Percentiles rank a stretch among this genome's conserved stretches.
These are phyloP conservation scores for Alfaro cultratus DNA, from an alignment of 2,797 vertebrate genomes.

Conservation along the genomic window DNA sequence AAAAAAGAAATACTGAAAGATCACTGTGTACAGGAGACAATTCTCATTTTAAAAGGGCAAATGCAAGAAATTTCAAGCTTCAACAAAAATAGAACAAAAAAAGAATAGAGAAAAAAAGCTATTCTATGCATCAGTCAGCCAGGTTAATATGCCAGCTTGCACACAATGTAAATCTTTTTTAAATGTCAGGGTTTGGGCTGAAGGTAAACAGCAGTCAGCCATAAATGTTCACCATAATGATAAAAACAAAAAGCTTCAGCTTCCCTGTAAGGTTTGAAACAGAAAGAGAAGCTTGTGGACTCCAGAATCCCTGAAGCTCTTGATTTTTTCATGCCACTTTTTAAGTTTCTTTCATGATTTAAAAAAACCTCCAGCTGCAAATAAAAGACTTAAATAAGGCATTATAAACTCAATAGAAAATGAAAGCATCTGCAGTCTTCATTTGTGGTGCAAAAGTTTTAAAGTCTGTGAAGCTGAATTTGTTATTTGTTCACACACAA, in stretches of 20 bases:
- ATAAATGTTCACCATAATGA: neutral
- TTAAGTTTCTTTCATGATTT: constrained; percentile 10
- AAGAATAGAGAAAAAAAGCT: constrained; percentile 39
- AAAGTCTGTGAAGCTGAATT: constrained; percentile 35
- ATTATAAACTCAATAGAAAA: constrained; percentile 38
- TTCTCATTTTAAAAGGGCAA: constrained; percentile 53
- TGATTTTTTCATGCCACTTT: constrained; percentile 17
- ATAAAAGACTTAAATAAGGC: constrained; percentile 44
- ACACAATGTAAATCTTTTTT: neutral
- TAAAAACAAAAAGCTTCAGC: neutral
- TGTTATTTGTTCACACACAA: constrained; percentile 74
- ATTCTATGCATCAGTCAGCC: constrained; percentile 48
- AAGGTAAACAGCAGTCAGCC: neutral
- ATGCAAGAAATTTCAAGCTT: constrained; percentile 21
- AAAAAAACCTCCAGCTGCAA: constrained; percentile 40
- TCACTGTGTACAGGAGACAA: constrained; percentile 63
- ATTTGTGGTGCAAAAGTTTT: constrained; percentile 57
- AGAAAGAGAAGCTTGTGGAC: neutral
- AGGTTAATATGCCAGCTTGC: constrained; percentile 36
- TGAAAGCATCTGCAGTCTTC: constrained; percentile 65
- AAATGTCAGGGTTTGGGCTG: neutral
- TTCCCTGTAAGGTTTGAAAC: neutral
- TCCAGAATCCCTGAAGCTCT: constrained; percentile 34
- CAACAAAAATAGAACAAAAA: constrained; percentile 39
- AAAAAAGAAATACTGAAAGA: constrained; percentile 82